Percentiles rank a stretch among this genome's conserved stretches.
These are phyloP conservation scores for Anolis apletophallus DNA, from an alignment of 2,797 vertebrate species.

Conservation along the genomic window DNA sequence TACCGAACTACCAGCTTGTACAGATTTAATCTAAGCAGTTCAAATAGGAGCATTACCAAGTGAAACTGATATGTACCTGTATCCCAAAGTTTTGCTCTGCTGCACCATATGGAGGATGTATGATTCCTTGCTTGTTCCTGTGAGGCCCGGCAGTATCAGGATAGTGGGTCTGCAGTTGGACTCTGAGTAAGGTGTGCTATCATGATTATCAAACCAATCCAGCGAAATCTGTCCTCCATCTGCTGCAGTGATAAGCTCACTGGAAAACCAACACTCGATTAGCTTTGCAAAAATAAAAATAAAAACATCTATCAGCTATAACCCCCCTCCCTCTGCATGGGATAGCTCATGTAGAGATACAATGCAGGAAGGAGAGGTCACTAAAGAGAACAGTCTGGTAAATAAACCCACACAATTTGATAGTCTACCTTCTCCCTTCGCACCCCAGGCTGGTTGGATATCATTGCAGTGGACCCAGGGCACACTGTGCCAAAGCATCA, in stretches of 20 bases:
- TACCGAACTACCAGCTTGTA: background rate
- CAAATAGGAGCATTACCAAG: conserved; percentile 16
- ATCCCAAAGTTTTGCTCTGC: conserved; percentile 92
- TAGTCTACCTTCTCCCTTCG: background rate
- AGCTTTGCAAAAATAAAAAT: conserved; percentile 31
- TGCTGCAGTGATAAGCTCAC: conserved; percentile 95
- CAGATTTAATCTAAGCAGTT: conserved; percentile 5
- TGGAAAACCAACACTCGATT: conserved; percentile 77
- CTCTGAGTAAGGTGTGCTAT: conserved; percentile 85
- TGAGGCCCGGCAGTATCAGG: conserved; percentile 94
- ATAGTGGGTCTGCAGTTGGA: conserved; percentile 89
- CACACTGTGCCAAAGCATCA: too few species aligned
- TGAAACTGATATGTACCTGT: conserved; percentile 84
- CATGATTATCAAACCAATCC: conserved; percentile 97
- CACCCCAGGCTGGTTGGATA: too few species aligned
- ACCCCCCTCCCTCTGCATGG: too few species aligned
- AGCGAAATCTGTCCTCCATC: conserved; percentile 99
- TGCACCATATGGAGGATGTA: conserved; percentile 99
- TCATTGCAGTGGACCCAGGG: too few species aligned
- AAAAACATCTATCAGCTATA: background rate
- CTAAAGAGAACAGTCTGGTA: background rate
- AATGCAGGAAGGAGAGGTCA: too few species aligned
- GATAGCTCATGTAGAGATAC: background rate
- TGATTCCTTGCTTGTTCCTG: conserved; percentile 96
- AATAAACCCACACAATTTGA: background rate